Evolutionary conservation across 2,113 vertebrate species (phyloP).

Genomic region (Physeter macrocephalus): DNA sequence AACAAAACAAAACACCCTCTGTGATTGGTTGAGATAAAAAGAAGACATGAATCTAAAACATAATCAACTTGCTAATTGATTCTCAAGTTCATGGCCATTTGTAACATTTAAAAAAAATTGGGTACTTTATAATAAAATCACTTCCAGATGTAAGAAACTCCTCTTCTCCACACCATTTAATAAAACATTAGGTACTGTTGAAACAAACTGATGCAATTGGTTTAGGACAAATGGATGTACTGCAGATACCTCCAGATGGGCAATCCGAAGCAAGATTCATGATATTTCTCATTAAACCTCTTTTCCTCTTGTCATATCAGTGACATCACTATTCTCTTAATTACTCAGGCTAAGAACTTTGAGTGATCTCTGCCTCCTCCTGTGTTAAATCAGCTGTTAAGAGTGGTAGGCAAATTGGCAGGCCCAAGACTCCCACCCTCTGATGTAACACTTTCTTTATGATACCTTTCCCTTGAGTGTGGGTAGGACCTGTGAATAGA

Average conservation of each 20-base stretch:
- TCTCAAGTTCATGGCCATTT: conserved; percentile 18
- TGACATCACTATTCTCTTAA: neutral
- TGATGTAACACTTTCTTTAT: neutral
- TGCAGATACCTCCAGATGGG: neutral
- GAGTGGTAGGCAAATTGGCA: neutral
- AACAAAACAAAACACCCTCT: neutral
- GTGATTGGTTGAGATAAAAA: conserved; percentile 20
- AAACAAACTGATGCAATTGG: neutral
- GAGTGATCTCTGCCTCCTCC: neutral
- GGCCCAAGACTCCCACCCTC: neutral
- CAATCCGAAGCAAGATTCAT: neutral
- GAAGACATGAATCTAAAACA: conserved; percentile 35
- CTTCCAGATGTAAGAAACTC: neutral
- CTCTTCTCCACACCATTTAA: neutral
- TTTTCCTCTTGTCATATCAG: neutral
- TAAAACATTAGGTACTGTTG: conserved; percentile 4
- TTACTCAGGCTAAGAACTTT: neutral
- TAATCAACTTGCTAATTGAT: conserved; percentile 34
- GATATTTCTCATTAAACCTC: conserved; percentile 2
- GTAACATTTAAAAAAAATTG: neutral
- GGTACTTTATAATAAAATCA: conserved; percentile 19
- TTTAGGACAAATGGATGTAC: conserved; percentile 7
- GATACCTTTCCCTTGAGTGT: neutral
- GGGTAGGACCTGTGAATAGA: neutral
- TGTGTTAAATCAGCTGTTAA: neutral